These are phyloP conservation scores for Poeciliopsis prolifica DNA, from an alignment of 2,113 vertebrate genomes.

Conservation along the genomic window DNA sequence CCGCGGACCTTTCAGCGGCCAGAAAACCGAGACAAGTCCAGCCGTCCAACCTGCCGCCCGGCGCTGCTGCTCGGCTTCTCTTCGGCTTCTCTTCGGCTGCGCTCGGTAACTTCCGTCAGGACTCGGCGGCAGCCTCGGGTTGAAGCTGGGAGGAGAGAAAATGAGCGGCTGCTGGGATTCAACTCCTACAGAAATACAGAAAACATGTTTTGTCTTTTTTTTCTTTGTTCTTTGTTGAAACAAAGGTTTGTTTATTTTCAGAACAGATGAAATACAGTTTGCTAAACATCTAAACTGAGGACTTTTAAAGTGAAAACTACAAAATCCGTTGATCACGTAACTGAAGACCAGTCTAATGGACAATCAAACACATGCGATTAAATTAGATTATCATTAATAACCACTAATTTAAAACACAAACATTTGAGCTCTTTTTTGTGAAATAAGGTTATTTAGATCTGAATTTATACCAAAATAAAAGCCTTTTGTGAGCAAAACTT, in stretches of 20 bases:
- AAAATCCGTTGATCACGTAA: not conserved
- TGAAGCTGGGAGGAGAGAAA: not conserved
- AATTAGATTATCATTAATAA: too few species aligned
- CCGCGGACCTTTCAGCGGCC: not conserved
- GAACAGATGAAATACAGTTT: too few species aligned
- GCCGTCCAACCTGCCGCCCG: not conserved
- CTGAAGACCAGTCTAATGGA: too few species aligned
- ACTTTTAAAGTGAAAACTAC: not conserved
- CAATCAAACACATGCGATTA: too few species aligned
- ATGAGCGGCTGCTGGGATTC: not conserved
- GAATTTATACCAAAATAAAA: too few species aligned
- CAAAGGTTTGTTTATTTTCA: too few species aligned
- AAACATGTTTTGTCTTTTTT: not conserved
- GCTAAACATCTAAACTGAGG: not conserved
- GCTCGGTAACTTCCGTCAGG: conserved; percentile 29
- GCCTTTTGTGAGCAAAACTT: too few species aligned
- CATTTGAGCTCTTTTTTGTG: too few species aligned
- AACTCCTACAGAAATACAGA: conserved; percentile 20
- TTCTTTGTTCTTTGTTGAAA: not conserved
- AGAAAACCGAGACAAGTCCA: not conserved
- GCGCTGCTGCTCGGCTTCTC: not conserved
- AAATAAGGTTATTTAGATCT: too few species aligned
- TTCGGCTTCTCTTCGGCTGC: conserved; percentile 27
- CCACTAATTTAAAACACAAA: too few species aligned
- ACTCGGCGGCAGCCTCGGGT: not conserved